These are phyloP conservation scores for Euschistus heros DNA, from an alignment of 1,140 invertebrate species.

Conservation along the genomic window DNA sequence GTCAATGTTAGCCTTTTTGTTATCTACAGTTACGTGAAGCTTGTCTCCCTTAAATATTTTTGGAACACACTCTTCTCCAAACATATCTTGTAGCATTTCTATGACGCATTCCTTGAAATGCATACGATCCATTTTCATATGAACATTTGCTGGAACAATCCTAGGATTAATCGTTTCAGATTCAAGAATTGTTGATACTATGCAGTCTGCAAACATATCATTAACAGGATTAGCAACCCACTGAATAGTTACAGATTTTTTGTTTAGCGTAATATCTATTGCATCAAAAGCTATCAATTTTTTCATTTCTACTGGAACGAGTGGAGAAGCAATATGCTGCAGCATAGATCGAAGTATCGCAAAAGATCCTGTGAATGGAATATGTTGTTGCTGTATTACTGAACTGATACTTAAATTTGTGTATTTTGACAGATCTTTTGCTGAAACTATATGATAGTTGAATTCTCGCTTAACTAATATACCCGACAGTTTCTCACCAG, in stretches of 20 bases:
- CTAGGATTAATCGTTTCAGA: slow-evolving; percentile 52
- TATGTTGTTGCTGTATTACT: slow-evolving; percentile 80
- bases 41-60: slow-evolving; percentile 89
- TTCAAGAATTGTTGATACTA: slow-evolving; percentile 71
- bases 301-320: slow-evolving; percentile 64
- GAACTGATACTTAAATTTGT: slow-evolving; percentile 90
- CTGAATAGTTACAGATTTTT: slow-evolving; percentile 69
- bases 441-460: slow-evolving; percentile 90
- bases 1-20: slow-evolving; percentile 77
- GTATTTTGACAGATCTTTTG: slow-evolving; percentile 88
- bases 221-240: slow-evolving; percentile 91
- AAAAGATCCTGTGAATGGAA: slow-evolving; percentile 72
- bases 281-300: slow-evolving; percentile 64
- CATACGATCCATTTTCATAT: slow-evolving; percentile 65
- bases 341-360: slow-evolving; percentile 72
- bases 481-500: slow-evolving; percentile 73
- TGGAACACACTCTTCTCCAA: slow-evolving; percentile 86
- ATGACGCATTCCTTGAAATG: slow-evolving; percentile 88
- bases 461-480: slow-evolving; percentile 96
- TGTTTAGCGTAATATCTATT: slow-evolving; percentile 73
- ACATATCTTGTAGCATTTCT: slow-evolving; percentile 70
- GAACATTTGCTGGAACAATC: slow-evolving; percentile 46
- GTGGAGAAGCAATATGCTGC: slow-evolving; percentile 67
- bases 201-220: slow-evolving; percentile 96
- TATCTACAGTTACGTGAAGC: slow-evolving; percentile 73